Evolutionary conservation across 23 tunicate genomes (phyloP).

Genomic region (Botrylloides violaceus): DNA sequence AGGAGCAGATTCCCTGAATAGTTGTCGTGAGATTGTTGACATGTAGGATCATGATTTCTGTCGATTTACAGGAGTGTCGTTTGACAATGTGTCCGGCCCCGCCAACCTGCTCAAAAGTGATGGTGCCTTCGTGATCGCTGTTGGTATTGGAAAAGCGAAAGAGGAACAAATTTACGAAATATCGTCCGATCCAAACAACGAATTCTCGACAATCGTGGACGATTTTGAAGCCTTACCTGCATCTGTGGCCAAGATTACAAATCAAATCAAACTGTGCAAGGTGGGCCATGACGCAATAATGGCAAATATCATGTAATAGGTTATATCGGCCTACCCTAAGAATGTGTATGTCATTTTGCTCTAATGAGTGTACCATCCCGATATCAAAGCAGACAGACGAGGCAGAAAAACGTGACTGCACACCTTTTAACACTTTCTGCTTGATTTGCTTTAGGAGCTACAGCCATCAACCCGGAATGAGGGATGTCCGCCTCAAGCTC

Average conservation of each 20-base stretch:
- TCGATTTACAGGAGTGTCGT: slow-evolving; percentile 46
- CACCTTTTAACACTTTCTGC: neutral
- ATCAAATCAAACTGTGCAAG: slow-evolving; percentile 64
- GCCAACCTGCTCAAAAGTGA: slow-evolving; percentile 47
- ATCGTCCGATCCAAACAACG: slow-evolving; percentile 64
- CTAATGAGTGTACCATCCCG: neutral
- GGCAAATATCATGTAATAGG: neutral
- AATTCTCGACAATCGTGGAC: slow-evolving; percentile 50
- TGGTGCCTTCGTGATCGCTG: slow-evolving; percentile 46
- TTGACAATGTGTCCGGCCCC: slow-evolving; percentile 53
- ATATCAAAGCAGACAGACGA: no score
- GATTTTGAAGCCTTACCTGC: slow-evolving; percentile 42
- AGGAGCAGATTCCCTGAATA: no score
- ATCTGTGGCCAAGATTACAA: slow-evolving; percentile 28
- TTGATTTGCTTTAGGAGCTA: neutral
- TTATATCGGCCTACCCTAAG: neutral
- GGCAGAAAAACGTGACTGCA: no score
- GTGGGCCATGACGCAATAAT: no score
- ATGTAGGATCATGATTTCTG: no score
- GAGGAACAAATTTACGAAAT: slow-evolving; percentile 41
- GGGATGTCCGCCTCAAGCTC: slow-evolving; percentile 48
- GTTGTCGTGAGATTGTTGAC: no score
- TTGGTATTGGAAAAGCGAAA: slow-evolving; percentile 70
- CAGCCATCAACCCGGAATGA: no score
- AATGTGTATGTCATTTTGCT: neutral